A percentile compares a stretch with the other conserved stretches of the same genome.
Evolutionary conservation across 2,797 vertebrate species (phyloP).

Genomic region (Gastrophryne carolinensis): DNA sequence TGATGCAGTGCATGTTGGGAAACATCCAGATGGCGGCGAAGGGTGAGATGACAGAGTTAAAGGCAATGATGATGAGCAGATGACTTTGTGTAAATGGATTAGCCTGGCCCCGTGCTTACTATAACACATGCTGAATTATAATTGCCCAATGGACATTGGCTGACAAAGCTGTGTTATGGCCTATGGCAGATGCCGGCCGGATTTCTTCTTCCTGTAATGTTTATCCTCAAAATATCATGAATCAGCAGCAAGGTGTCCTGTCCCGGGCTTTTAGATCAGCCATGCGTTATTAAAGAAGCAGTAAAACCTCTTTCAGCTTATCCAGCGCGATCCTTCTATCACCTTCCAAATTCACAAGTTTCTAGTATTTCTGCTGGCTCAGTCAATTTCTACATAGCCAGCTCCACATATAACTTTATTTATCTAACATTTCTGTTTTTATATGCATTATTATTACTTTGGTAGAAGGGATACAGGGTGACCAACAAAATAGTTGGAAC

Average conservation of each 20-base stretch:
- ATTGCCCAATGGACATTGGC: background rate
- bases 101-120: conserved; percentile 13
- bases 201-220: background rate
- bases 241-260: background rate
- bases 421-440: too few relatives aligned
- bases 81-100: conserved; percentile 26
- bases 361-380: too few relatives aligned
- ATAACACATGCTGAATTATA: background rate
- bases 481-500: too few relatives aligned
- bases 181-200: background rate
- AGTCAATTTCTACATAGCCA: too few relatives aligned
- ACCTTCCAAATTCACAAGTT: too few relatives aligned
- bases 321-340: too few relatives aligned
- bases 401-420: too few relatives aligned
- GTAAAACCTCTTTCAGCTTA: too few relatives aligned
- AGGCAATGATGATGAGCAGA: conserved; percentile 38
- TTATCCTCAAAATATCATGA: background rate
- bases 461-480: too few relatives aligned
- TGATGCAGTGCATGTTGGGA: conserved; percentile 32
- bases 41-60: conserved; percentile 43
- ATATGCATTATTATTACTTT: too few relatives aligned
- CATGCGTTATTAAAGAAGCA: background rate
- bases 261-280: too few relatives aligned
- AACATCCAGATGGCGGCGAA: conserved; percentile 47
- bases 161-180: background rate